phyloP scores from a whole-genome alignment of 2,797 vertebrate species.

The Hipposideros larvatus region DNA sequence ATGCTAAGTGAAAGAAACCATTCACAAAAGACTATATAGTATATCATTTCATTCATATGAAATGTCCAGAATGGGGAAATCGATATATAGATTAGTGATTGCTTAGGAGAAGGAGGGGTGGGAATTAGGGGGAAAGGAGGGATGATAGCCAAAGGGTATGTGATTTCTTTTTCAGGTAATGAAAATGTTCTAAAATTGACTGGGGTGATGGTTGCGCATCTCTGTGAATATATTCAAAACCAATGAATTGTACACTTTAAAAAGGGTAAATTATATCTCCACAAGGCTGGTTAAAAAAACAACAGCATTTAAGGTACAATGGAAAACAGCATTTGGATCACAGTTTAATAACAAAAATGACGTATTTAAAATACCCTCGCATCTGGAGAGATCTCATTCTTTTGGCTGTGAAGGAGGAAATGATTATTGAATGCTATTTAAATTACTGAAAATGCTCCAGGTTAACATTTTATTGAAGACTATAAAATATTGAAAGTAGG shows the following conservation, averaged over 20 bases:
- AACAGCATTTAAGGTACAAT: slow-evolving; percentile 24
- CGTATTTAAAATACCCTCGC: slow-evolving; percentile 36
- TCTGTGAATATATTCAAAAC: slow-evolving; percentile 35
- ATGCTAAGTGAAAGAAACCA: slow-evolving; percentile 35
- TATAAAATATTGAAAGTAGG: slow-evolving; percentile 28
- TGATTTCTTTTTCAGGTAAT: slow-evolving; percentile 15
- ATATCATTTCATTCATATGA: slow-evolving; percentile 25
- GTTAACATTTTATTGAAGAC: slow-evolving; percentile 55
- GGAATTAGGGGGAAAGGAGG: background rate
- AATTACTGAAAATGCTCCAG: slow-evolving; percentile 51
- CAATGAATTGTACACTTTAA: slow-evolving; percentile 47
- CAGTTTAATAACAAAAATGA: slow-evolving; percentile 49
- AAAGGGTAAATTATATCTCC: slow-evolving; percentile 36
- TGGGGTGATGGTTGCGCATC: background rate
- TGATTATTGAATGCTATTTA: slow-evolving; percentile 42
- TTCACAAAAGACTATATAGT: slow-evolving; percentile 56
- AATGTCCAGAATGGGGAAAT: slow-evolving; percentile 56
- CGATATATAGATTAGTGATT: slow-evolving; percentile 22
- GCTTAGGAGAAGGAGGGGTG: background rate
- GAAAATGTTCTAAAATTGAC: slow-evolving; percentile 42
- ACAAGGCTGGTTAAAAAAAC: background rate
- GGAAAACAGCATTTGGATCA: slow-evolving; percentile 9
- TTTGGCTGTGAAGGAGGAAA: slow-evolving; percentile 52
- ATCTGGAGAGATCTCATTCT: slow-evolving; percentile 53
- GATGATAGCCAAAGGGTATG: background rate